Conservation (phyloP, 1,140 invertebrate genomes). For the Hesperophylax magnus region DNA sequence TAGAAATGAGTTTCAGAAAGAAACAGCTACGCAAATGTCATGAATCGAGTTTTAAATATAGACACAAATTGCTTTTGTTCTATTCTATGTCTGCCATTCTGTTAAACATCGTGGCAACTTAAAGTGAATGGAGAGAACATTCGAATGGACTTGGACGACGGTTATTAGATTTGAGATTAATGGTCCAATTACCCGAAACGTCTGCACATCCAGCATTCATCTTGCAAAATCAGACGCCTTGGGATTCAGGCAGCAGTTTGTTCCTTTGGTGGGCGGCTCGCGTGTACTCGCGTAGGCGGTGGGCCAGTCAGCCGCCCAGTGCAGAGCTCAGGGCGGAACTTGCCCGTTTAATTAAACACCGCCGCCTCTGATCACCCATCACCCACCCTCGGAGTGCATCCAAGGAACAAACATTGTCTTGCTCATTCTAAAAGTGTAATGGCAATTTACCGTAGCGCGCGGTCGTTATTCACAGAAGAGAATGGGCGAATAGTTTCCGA, state of each 20-base stretch:
- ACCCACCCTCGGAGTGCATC: neutral
- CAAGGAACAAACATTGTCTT: neutral
- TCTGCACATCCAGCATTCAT: neutral
- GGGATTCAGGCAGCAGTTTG: neutral
- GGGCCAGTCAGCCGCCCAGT: neutral
- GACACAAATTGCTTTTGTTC: no score
- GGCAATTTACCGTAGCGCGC: neutral
- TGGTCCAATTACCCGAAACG: conserved; percentile 3
- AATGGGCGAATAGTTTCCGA: no score
- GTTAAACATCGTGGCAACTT: no score
- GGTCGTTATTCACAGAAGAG: no score
- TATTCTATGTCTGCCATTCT: no score
- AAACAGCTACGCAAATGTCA: no score
- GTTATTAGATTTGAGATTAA: neutral
- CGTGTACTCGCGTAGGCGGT: neutral
- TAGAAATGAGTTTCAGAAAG: no score
- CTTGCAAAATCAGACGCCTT: neutral
- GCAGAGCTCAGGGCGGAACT: neutral
- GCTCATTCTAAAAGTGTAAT: neutral
- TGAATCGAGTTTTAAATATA: no score
- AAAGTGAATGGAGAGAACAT: neutral
- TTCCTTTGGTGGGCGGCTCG: neutral
- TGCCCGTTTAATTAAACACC: conserved; percentile 12
- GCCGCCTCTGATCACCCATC: neutral
- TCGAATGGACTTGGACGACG: neutral